Evolutionary conservation across 2,113 vertebrate species (phyloP), one percentile per base, ranked within the genome.

Genomic region (Oryzias curvinotus): DNA sequence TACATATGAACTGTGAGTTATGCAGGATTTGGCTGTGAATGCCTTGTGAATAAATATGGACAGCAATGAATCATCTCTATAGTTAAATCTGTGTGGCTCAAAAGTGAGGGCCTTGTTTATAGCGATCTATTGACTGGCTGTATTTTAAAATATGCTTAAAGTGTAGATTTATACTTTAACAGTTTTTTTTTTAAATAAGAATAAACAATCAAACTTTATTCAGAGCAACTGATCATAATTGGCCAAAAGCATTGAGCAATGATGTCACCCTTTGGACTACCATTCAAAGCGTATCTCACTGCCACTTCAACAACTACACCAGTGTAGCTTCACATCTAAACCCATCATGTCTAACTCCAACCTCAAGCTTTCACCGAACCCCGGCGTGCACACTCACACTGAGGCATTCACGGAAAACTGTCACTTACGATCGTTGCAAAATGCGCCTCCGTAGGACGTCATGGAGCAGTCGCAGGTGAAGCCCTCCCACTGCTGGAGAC

Each of bases 401-500:
- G 7, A 48, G 47, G n/a, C 46, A 13, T 4, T 2, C 4, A 10
- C 0, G 1, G 7, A 45, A 52, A 52, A 0, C 1, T 4, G 15
- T 17, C 18, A 91, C 91, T 91, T 70, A 92, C 91, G 91, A 59
- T 92, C 91, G 65, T 89, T 92, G 87, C 91, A 92, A 42, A 91
- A 90, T 14, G 91, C 90, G 78, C 91, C 91, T 65, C 91, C 90
- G 52, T 92, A 91, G 88, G 91, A 92, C 89, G 95, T 96, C 95
- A 97, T 96, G 76, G 89, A 93, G 84, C 95, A 97, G 90, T 97
- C 95, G 16, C 95, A 97, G 45, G 92, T 93, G 88, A 94, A 96
- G 89, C 95, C 95, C 58, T 96, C 95, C 95, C 95, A 97, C 81
- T 96, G 95, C 88, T 97, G 95, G 85, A 97, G 89, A 92, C 95